Evolutionary conservation across 92 coral and sea anemone genomes (phyloP).

Genomic region (Porites evermanni): DNA sequence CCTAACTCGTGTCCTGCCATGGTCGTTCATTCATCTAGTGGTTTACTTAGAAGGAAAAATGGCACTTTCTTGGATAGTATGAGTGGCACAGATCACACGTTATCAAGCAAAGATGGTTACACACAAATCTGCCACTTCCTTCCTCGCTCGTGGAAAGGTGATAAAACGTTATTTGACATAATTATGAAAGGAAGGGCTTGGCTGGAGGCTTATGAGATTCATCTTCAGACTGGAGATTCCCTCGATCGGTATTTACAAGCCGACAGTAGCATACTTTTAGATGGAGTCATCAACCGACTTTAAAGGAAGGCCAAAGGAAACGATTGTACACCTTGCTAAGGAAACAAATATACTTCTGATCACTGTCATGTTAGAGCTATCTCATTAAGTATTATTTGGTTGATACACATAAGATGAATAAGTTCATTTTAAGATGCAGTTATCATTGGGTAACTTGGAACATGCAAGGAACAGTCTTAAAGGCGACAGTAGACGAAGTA

Average conservation of each 20-base stretch:
- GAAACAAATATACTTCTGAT: too few species aligned
- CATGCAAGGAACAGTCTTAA: too few species aligned
- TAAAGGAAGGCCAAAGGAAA: not conserved
- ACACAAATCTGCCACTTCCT: constrained; percentile 77
- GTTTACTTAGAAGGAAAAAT: constrained; percentile 20
- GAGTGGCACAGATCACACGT: constrained; percentile 46
- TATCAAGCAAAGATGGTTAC: constrained; percentile 56
- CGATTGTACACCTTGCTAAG: not conserved
- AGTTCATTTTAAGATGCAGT: too few species aligned
- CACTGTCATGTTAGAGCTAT: too few species aligned
- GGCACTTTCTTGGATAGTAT: constrained; percentile 26
- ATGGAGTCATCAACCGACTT: not conserved
- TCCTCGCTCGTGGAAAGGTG: constrained; percentile 71
- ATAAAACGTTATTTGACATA: constrained; percentile 56
- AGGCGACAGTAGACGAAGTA: too few species aligned
- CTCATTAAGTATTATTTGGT: too few species aligned
- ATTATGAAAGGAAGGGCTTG: constrained; percentile 52
- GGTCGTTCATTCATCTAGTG: constrained; percentile 66
- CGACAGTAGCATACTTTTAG: not conserved
- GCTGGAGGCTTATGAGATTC: constrained; percentile 69
- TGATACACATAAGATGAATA: too few species aligned
- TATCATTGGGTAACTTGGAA: too few species aligned
- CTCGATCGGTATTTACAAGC: constrained; percentile 45
- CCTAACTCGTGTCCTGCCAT: constrained; percentile 83
- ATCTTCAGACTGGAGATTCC: constrained; percentile 38